These are phyloP conservation scores for Semaprochilodus insignis DNA, from an alignment of 2,797 vertebrate genomes.

Conservation along the genomic window DNA sequence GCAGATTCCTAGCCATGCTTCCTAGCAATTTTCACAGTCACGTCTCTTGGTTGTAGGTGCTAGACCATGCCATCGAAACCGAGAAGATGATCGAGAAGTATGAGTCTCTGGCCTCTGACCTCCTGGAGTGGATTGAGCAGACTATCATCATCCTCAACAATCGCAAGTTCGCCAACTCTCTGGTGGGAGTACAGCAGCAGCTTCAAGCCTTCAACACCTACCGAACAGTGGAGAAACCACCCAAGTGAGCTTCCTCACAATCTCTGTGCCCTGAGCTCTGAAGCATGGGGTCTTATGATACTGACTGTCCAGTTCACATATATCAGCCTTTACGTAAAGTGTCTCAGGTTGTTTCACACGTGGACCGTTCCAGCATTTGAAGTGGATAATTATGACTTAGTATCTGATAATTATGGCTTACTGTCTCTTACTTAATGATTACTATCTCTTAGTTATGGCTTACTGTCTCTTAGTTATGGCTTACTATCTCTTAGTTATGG, in stretches of 20 bases:
- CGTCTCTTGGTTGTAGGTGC: slow-evolving; percentile 76
- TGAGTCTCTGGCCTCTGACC: slow-evolving; percentile 93
- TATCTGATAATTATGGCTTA: too few species aligned
- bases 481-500: too few species aligned
- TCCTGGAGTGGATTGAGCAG: slow-evolving; percentile 98
- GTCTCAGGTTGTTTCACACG: too few species aligned
- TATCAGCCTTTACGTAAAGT: too few species aligned
- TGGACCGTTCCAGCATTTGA: too few species aligned
- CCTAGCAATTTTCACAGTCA: not conserved
- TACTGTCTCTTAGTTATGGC: too few species aligned
- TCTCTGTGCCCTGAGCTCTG: not conserved
- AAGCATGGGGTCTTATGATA: not conserved
- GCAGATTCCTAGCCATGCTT: too few species aligned
- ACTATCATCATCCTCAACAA: slow-evolving; percentile 99
- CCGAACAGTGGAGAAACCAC: slow-evolving; percentile 95
- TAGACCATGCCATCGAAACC: slow-evolving; percentile 95
- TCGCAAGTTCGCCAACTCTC: slow-evolving; percentile 95
- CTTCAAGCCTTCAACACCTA: slow-evolving; percentile 98
- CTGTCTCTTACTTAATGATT: too few species aligned
- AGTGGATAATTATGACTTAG: too few species aligned
- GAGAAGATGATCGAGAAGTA: slow-evolving; percentile 99
- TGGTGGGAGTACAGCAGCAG: slow-evolving; percentile 95
- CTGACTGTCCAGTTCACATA: not conserved
- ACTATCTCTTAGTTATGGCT: too few species aligned
- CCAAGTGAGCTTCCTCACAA: slow-evolving; percentile 83